These are phyloP conservation scores for Drosophila melanocephala DNA, from an alignment of 2,888 invertebrate genomes.

Conservation along the genomic window DNA sequence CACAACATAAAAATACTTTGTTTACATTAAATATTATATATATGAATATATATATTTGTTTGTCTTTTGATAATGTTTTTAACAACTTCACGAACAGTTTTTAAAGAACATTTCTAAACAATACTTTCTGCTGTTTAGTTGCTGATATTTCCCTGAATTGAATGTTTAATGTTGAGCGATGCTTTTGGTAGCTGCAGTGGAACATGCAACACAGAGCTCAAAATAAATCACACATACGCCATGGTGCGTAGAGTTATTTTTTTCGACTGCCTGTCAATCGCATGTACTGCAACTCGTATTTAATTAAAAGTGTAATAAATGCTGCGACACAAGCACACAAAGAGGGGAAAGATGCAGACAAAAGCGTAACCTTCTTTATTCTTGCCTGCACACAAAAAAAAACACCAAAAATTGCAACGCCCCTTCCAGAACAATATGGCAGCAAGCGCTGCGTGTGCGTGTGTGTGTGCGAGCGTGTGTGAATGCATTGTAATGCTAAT, in stretches of 20 bases:
- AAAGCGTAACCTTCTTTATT: constrained; percentile 52
- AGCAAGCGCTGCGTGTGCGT: constrained; percentile 21
- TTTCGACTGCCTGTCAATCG: constrained; percentile 56
- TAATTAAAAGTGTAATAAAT: constrained; percentile 73
- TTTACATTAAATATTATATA: background rate
- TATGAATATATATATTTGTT: too few species aligned
- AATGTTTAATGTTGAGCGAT: constrained; percentile 21
- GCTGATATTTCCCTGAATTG: constrained; percentile 2
- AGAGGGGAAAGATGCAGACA: constrained; percentile 6
- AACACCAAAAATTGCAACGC: constrained; percentile 32
- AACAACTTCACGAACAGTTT: background rate
- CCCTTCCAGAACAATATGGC: constrained; percentile 62
- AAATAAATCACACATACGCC: constrained; percentile 34
- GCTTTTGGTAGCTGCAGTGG: background rate
- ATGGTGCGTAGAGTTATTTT: constrained; percentile 6
- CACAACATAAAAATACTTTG: background rate
- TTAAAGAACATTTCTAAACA: background rate
- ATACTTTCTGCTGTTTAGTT: background rate
- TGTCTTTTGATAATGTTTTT: background rate
- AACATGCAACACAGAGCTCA: background rate
- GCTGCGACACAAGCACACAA: constrained; percentile 30
- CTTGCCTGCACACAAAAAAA: constrained; percentile 12
- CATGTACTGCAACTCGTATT: constrained; percentile 34
- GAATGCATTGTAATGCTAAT: constrained; percentile 77
- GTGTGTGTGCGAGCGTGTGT: constrained; percentile 22